Base-by-base conservation (phyloP, 2,888 invertebrate genomes). In the Pardosa pseudoannulata region DNA sequence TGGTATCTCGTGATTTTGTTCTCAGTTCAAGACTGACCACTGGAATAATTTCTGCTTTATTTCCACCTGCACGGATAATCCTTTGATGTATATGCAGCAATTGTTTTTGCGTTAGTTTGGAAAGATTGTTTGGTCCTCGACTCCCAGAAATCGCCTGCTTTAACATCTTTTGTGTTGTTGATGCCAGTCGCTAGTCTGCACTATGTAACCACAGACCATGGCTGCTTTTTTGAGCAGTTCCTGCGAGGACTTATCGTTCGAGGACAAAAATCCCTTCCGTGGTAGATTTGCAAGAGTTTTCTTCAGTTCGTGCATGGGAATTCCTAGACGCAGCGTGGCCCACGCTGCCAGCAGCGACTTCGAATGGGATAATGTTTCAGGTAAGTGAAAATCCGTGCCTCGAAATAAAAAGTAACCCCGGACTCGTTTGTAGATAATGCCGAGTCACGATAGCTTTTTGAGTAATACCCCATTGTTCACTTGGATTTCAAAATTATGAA, bases 241-340 rank as follows among this genome's bases (percentile, higher is more conserved):
- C 9, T 62, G 72, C 23, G 87, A 87, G n/a, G 87, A 87, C 65
- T 28, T 76, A 11, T 64, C 73, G 1, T 73, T 71, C 16, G 46
- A 46, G 29, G n/a, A n/a, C n/a, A 76, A 67, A 36, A 80, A 87
- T 39, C 76, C 67, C 13, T 87, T 87, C 56, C 70, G 87, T 29
- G 87, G 80, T 11, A 70, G 80, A 11, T 87, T 87, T 56, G 87
- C 87, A 13, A 41, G 87, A 39, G 87, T 70, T 64, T 76, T 87
- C 19, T 87, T 87, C 76, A 87, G 87, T 28, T 87, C 87, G 16
- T 87, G 87, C 32, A 87, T 87, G 80, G 87, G 87, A 16, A n/a
- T 79, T 32, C 87, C 87, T 13, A 36, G 79, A n/a, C 79, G 70
- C 32, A 81, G 68, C 62, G 64, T 50, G 11, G 70, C 79, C 73